Evolutionary conservation across 2,888 invertebrate genomes (phyloP), one percentile per base, ranked within the genome.

Genomic region (Oegoconia quadripuncta): DNA sequence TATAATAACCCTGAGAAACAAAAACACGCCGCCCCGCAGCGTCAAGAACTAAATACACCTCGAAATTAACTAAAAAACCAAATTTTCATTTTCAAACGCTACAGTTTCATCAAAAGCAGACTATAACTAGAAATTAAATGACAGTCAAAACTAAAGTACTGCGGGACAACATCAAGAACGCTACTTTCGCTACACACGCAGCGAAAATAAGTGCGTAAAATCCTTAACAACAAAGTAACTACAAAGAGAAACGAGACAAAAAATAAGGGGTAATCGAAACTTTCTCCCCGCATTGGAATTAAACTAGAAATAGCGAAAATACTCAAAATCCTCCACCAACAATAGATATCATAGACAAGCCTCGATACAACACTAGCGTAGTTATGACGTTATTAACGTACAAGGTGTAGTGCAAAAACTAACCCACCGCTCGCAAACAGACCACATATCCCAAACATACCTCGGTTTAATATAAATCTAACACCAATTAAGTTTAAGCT

Each of bases 391-490:
- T 14, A 27, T 36, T 15, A 34, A 40, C 41, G 35, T 42, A 39
- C 36, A 39, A 53, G 56, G 59, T 57, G 55, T 55, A 64, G 62
- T 64, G 60, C 65, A 64, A 61, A 62, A 60, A 63, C 55, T 41
- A 42, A 39, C 34, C 43, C 48, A 57, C 52, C 55, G 67, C 71
- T 74, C 74, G 67, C 71, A 74, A 61, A 66, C 74, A 75, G 76
- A 80, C 81, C 71, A 74, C 79, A 80, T 79, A 82, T 82, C 83
- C 83, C 83, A 82, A 78, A 75, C 81, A 71, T 66, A 79, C 78
- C 77, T 71, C 76, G 73, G 77, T 64, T 61, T 61, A 50, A 50
- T 48, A 70, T 65, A 67, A 64, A 61, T 70, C 75, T 76, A 80
- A 80, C 78, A 79, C 75, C 81, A 80, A 80, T 80, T 71, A 67